Evolutionary conservation across 2,113 vertebrate species (phyloP).

Genomic region (Apeltes quadracus): DNA sequence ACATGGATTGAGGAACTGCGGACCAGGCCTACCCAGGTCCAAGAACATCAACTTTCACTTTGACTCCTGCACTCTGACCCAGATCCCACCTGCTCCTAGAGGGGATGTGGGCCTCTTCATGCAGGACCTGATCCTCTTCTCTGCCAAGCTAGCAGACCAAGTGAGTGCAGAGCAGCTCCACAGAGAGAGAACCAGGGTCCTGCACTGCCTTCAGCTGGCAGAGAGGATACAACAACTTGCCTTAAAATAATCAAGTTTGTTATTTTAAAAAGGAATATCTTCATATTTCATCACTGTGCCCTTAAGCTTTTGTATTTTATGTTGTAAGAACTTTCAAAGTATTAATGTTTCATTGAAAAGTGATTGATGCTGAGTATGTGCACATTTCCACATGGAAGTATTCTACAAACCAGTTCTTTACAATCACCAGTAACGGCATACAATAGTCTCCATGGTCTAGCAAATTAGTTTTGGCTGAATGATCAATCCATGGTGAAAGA

Average conservation of each 20-base stretch:
- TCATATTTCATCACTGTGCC: background rate
- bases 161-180: conserved; percentile 80
- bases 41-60: conserved; percentile 89
- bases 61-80: conserved; percentile 83
- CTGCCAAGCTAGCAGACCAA: conserved; percentile 85
- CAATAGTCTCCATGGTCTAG: background rate
- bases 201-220: conserved; percentile 87
- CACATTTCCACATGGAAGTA: background rate
- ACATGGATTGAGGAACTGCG: conserved; percentile 94
- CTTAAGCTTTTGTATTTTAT: background rate
- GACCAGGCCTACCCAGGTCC: conserved; percentile 82
- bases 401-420: background rate
- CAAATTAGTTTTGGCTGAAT: background rate
- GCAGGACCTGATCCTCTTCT: conserved; percentile 90
- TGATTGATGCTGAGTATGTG: background rate
- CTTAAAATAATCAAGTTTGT: background rate
- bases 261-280: background rate
- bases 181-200: conserved; percentile 82
- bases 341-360: background rate
- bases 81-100: conserved; percentile 80
- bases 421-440: background rate
- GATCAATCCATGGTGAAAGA: background rate
- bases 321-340: background rate
- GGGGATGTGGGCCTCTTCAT: conserved; percentile 88
- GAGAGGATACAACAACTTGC: conserved; percentile 84